These are phyloP conservation scores for Coturnix japonica DNA, from an alignment of 2,113 vertebrate species.

Conservation along the genomic window DNA sequence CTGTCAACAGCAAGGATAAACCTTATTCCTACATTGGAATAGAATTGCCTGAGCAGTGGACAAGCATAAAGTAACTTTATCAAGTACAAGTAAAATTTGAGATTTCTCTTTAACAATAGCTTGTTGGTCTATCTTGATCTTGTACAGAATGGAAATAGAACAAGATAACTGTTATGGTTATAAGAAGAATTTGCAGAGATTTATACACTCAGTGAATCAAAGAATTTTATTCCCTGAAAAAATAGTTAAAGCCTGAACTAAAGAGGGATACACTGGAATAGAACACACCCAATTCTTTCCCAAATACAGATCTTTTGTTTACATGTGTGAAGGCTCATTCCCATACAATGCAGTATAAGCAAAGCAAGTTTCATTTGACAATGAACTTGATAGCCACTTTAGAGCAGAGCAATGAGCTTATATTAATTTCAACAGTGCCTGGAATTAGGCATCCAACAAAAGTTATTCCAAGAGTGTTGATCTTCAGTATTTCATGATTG, in stretches of 20 bases:
- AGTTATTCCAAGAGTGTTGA: background rate
- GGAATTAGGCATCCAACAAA: background rate
- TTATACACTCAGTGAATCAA: background rate
- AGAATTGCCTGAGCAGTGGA: background rate
- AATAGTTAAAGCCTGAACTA: background rate
- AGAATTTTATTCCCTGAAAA: background rate
- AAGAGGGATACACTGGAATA: background rate
- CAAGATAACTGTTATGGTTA: background rate
- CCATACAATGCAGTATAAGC: background rate
- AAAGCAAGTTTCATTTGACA: background rate
- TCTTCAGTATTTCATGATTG: background rate
- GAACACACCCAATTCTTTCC: background rate
- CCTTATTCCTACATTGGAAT: background rate
- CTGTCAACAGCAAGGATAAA: background rate
- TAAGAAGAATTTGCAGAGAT: constrained; percentile 17
- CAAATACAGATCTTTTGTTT: background rate
- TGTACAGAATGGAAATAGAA: background rate
- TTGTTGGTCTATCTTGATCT: background rate
- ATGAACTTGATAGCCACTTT: background rate
- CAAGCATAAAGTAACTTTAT: background rate
- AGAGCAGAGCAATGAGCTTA: background rate
- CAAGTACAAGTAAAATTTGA: background rate
- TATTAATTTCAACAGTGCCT: background rate
- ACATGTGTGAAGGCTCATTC: background rate
- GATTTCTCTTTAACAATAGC: constrained; percentile 11